Conservation (phyloP, 2,113 vertebrate genomes). For the Cochlearius cochlearius region DNA sequence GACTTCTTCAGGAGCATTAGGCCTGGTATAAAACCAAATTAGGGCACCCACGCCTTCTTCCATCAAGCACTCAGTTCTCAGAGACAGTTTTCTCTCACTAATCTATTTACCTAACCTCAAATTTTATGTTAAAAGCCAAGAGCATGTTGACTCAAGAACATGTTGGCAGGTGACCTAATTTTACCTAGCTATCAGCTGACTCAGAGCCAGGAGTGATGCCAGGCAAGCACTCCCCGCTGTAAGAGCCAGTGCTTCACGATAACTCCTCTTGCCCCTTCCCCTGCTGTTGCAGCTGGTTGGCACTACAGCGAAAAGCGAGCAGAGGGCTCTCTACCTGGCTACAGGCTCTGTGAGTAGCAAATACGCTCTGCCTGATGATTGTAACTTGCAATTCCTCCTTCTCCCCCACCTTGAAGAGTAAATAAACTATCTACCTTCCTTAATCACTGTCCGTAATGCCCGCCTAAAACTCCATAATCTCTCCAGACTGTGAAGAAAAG, state of each 20-base stretch:
- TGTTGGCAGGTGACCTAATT: slow-evolving; percentile 25
- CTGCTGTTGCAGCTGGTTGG: not conserved
- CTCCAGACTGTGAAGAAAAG: not conserved
- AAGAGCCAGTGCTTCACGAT: not conserved
- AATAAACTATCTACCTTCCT: not conserved
- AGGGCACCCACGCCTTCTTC: not conserved
- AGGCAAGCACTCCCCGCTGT: not conserved
- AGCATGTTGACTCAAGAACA: not conserved
- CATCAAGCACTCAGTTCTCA: not conserved
- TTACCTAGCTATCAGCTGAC: slow-evolving; percentile 8
- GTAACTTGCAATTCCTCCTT: not conserved
- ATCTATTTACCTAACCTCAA: slow-evolving; percentile 13
- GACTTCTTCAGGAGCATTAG: not conserved
- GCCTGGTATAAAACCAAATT: not conserved
- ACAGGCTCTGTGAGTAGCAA: not conserved
- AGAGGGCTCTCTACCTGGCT: not conserved
- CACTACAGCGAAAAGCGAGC: not conserved
- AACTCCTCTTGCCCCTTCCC: not conserved
- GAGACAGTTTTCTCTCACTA: not conserved
- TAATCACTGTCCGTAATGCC: not conserved
- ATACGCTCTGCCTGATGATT: not conserved
- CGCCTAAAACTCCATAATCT: not conserved
- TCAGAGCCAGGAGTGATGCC: not conserved
- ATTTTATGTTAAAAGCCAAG: not conserved
- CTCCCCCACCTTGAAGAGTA: not conserved